Base-by-base conservation (phyloP, 2,113 vertebrate species). In the Microcebus lehilahytsara region DNA sequence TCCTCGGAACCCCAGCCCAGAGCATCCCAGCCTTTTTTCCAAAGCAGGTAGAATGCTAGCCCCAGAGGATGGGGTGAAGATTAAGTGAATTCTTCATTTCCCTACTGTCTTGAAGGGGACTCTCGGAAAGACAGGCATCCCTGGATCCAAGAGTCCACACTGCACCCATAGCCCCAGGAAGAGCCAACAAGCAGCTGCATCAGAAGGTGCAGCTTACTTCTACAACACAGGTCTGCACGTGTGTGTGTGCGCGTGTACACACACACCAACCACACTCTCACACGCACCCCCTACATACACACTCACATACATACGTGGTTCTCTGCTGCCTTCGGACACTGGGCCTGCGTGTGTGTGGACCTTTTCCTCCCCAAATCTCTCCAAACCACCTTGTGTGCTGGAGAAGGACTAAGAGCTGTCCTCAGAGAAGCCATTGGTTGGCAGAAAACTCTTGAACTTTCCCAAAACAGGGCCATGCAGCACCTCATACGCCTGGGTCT, bases 231-330 rank as follows among this genome's bases (percentile, higher is more conserved):
- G 80, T 37, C 49, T 72, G 12, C 32, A 34, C 0, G 0, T 3
- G 3, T 1, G 27, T 10, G 6, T 3, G 30, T 1, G 1, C 3
- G 3, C 0, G 19, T 5, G 19, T 19, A 58, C 10, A 7, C 3
- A 62, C 22, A 62, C 22, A 22, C 32, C 25, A 42, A 9, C 37
- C 32, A 20, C 53, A 6, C 19, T 17, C 27, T 17, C 27, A 10
- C 64, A 32, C 32, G 42, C 32, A 2, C 32, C 16, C 3, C 0
- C 6, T 9, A 6, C 4, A 1, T 12, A 64, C 66, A n/a, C n/a
- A 22, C 67, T 32, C 37, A 4, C 14, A 22, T 5, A 11, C 4
- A 60, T 6, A 34, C 69, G n/a, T 0, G 13, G 25, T 74, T 60
- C 90, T 71, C 3, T 23, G 56, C 62, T 19, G 32, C 51, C 85